Conservation (phyloP, 2,888 invertebrate species). For the Aricia artaxerxes region DNA sequence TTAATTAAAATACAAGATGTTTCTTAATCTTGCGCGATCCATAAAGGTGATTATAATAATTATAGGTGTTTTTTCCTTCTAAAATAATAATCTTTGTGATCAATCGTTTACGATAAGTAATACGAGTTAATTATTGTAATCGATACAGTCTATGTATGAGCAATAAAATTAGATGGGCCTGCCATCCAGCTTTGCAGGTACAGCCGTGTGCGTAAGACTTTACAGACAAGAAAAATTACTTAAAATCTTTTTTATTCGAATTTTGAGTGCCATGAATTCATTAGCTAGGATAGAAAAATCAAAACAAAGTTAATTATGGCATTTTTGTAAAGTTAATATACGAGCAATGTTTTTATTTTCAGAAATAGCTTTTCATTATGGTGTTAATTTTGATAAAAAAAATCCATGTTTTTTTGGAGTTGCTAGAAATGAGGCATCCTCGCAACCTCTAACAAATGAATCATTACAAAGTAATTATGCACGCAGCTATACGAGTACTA, state of each 20-base stretch:
- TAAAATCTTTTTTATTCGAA: background rate
- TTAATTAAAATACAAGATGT: no score
- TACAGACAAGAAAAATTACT: background rate
- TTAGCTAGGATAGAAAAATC: no score
- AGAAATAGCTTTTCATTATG: no score
- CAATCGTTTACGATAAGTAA: background rate
- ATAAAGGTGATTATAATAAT: no score
- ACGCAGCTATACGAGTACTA: conserved; percentile 30
- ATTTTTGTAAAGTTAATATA: no score
- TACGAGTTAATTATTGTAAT: background rate
- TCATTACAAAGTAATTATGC: conserved; percentile 31
- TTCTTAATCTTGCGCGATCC: no score
- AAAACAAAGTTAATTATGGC: no score
- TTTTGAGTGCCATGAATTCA: no score
- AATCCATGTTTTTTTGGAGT: no score
- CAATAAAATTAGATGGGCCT: background rate
- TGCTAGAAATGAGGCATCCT: background rate
- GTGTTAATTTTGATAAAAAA: no score
- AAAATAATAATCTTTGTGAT: background rate
- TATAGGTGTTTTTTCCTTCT: no score
- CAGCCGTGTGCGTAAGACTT: background rate
- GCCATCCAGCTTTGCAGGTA: background rate
- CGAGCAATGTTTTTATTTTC: no score
- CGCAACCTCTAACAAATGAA: background rate
- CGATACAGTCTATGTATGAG: background rate